Base-by-base conservation (phyloP, 2,888 invertebrate species). In the Polymixis flavicincta region DNA sequence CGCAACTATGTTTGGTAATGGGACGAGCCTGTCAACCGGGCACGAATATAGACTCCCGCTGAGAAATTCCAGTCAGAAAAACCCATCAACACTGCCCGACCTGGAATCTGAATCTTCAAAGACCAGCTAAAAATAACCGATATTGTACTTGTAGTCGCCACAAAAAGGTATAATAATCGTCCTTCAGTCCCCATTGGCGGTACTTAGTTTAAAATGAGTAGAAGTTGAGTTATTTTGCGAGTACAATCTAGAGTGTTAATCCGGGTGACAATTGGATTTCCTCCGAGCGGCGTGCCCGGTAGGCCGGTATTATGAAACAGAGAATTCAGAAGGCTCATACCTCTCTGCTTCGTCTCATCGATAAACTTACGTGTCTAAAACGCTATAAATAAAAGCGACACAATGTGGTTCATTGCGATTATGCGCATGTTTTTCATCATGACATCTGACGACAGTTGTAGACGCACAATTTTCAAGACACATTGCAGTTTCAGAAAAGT, bases 231-330 rank as follows among this genome's bases (percentile, higher is more conserved):
- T 82, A 83, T 85, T 82, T 85, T 57, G 75, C 65, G 76, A 76
- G 75, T 68, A 73, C 72, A 78, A 78, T 83, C 76, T 74, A 71
- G 72, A 72, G 74, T 76, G 83, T 85, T 87, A 88, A 88, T 85
- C 84, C 70, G 78, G 76, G 78, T 79, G 87, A 83, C 86, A 83
- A 87, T 86, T 83, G 86, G 80, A 86, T 87, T 85, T 86, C 59
- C 77, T 68, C 81, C 61, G 52, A 52, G 63, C 68, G 65, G 71
- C 52, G 42, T 73, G 52, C 55, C 37, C 59, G 55, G 76, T 57
- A 70, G 52, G 72, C 61, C 19, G 52, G 17, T 14, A 8, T 57
- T 48, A 60, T 50, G 11, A 0, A 28, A 50, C 32, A 45, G 45
- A 17, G 17, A 17, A 32, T 37, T 3, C 80, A 83, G 73, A 80